These are phyloP conservation scores for Chiroxiphia lanceolata DNA, from an alignment of 2,797 vertebrate species.

Conservation along the genomic window DNA sequence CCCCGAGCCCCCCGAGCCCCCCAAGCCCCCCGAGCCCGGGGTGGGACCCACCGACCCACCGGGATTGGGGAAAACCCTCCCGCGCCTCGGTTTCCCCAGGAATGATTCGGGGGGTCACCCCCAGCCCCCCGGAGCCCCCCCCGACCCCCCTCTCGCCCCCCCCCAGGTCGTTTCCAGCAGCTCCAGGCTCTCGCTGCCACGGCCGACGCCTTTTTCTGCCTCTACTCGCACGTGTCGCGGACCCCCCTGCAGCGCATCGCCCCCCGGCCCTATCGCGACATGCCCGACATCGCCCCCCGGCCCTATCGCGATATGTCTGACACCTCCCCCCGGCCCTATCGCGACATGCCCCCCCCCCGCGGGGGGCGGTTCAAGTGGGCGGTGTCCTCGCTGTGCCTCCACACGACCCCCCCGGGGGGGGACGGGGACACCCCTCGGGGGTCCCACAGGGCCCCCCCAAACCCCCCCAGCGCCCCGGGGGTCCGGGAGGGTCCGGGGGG, in stretches of 20 bases:
- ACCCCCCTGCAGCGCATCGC: constrained; percentile 85
- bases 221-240: constrained; percentile 89
- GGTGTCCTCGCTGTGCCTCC: constrained; percentile 89
- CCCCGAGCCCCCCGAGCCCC: too few species aligned
- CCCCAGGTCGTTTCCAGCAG: constrained; percentile 91
- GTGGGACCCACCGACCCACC: too few species aligned
- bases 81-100: too few species aligned
- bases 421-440: constrained; percentile 32
- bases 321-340: neutral
- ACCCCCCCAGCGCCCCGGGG: constrained; percentile 61
- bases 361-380: constrained; percentile 86
- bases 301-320: too few species aligned
- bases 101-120: too few species aligned
- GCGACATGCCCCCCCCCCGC: too few species aligned
- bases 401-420: constrained; percentile 70
- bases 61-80: too few species aligned
- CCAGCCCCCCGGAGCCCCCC: too few species aligned
- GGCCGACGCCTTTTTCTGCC: constrained; percentile 89
- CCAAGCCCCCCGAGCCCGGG: too few species aligned
- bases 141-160: neutral
- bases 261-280: constrained; percentile 72
- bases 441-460: constrained; percentile 34
- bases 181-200: constrained; percentile 86
- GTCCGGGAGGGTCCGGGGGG: constrained; percentile 72
- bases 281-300: constrained; percentile 32